Base-by-base conservation (phyloP, 2,797 vertebrate species). In the Chromobotia macracanthus region DNA sequence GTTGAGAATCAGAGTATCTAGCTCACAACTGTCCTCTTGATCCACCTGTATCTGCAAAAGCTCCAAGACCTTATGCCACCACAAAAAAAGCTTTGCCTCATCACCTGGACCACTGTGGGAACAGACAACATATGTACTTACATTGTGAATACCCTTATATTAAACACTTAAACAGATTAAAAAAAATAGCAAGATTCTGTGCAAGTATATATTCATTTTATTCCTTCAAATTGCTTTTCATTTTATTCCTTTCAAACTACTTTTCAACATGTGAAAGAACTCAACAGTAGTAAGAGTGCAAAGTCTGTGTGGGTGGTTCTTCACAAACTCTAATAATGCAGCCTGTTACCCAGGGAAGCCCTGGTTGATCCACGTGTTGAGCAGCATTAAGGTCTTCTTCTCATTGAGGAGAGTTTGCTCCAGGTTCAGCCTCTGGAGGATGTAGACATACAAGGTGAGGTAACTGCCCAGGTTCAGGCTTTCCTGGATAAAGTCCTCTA, bases 21-120 rank as follows among this genome's bases (percentile, higher is more conserved):
- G 91, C 41, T 95, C 86, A 5, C 94, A 21, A 0, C 91, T 74
- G 66, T 99, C 96, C 0, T 90, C 93, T 83, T 95, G 96, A 76
- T 96, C 93, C 5, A 91, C 86, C 87, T 98, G 96, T 6, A 95
- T 90, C 86, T 95, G 91, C 82, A 96, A 93, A 73, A 98, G 93
- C 86, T 97, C 95, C 79, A 99, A 87, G 3, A 92, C 89, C 86
- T 98, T 97, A 85, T 99, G 97, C 96, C 97, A 98, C 97, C 97
- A 99, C 15, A 99, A 90, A 81, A 99, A 97, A 83, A 99, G 91
- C 87, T 99, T 99, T 44, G 96, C 94, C 85, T 99, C 97, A 44
- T 99, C 95, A 28, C 88, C 89, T 3, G 89, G 83, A 53, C 94
- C 94, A 77, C 97, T 99, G 74, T 21, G 68, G 35, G 35, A 63